These are phyloP conservation scores for Nasonia vitripennis DNA, from an alignment of 1,140 invertebrate species.

Conservation along the genomic window DNA sequence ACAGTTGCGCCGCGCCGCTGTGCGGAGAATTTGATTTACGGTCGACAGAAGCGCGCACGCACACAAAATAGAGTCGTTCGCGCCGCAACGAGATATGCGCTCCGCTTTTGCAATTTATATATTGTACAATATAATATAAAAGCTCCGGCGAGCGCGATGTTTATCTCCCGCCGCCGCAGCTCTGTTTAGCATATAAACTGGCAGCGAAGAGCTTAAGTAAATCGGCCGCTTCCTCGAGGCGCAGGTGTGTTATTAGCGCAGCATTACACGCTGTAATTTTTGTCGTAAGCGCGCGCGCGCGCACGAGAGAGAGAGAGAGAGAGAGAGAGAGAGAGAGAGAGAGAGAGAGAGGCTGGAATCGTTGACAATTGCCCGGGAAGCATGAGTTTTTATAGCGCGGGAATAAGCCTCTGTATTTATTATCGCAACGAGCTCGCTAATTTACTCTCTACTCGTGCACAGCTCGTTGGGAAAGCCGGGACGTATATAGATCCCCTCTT, in stretches of 20 bases:
- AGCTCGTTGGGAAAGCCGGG: not conserved
- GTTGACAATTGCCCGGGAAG: not conserved
- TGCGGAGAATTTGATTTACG: not conserved
- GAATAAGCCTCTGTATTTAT: slow-evolving; percentile 26
- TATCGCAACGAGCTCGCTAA: slow-evolving; percentile 36
- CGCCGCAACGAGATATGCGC: too few relatives aligned
- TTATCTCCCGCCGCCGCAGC: not conserved
- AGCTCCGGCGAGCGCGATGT: not conserved
- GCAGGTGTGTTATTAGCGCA: slow-evolving; percentile 41
- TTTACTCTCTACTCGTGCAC: slow-evolving; percentile 1
- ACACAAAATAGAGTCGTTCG: not conserved
- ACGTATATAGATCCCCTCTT: not conserved
- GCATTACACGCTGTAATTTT: slow-evolving; percentile 34
- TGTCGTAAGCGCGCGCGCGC: not conserved
- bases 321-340: not conserved
- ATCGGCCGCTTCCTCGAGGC: slow-evolving; percentile 39
- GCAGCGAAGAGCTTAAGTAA: slow-evolving; percentile 31
- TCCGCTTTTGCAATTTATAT: too few relatives aligned
- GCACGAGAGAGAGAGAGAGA: not conserved
- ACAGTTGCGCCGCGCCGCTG: not conserved
- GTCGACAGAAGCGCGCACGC: too few relatives aligned
- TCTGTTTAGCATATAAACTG: slow-evolving; percentile 50
- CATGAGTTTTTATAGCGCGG: slow-evolving; percentile 33
- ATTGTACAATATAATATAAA: not conserved
- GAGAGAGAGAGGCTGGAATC: not conserved